Percentiles rank a stretch among this genome's conserved stretches.
Conservation (phyloP, 1,140 invertebrate genomes). For the Rhizoglyphus robini region DNA sequence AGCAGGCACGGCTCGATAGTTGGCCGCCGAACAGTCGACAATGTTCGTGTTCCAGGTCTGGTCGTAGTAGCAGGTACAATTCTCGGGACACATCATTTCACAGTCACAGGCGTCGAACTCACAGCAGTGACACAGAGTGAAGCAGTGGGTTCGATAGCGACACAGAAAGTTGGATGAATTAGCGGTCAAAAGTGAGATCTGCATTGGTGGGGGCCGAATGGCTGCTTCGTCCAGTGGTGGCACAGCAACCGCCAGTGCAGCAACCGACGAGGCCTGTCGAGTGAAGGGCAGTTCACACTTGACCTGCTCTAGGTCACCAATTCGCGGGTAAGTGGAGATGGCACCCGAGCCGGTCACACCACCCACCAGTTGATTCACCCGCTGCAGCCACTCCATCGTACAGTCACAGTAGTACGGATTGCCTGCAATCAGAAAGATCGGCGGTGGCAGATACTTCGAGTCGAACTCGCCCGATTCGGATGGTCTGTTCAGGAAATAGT, state of each 20-base stretch:
- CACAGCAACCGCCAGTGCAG: not conserved
- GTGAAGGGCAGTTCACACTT: constrained; percentile 77
- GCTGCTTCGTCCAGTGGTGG: too few species aligned
- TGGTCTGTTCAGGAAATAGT: not conserved
- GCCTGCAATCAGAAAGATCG: constrained; percentile 70
- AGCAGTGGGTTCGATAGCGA: constrained; percentile 80
- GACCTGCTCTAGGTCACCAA: constrained; percentile 78
- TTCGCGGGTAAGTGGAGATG: constrained; percentile 50
- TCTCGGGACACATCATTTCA: constrained; percentile 80
- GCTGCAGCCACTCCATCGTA: constrained; percentile 72
- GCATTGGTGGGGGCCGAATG: not conserved
- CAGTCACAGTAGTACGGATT: constrained; percentile 80
- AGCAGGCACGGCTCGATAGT: constrained; percentile 48
- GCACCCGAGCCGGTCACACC: not conserved
- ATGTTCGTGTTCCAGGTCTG: constrained; percentile 82
- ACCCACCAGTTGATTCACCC: constrained; percentile 47
- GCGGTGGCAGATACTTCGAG: constrained; percentile 38
- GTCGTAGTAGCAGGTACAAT: constrained; percentile 73
- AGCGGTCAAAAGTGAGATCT: constrained; percentile 57
- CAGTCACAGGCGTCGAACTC: constrained; percentile 89
- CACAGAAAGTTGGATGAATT: constrained; percentile 77
- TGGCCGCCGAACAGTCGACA: constrained; percentile 59
- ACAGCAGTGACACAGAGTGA: constrained; percentile 80
- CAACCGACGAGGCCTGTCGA: constrained; percentile 47
- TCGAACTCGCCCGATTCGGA: not conserved